Conservation (phyloP, 2,797 vertebrate species). For the Malurus leucopterus region DNA sequence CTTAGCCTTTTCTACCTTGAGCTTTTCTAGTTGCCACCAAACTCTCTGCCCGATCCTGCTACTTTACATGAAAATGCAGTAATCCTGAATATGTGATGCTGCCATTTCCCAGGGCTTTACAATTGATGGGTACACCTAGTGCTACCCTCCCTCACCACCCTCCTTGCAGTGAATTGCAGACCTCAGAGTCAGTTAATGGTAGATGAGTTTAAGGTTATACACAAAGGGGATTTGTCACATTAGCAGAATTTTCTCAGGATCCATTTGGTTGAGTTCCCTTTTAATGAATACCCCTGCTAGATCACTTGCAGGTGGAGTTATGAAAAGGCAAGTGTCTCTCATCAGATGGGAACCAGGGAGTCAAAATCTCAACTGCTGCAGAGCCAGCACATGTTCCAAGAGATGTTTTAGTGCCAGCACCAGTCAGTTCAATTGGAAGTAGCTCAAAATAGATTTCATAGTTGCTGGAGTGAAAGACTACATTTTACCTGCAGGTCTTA, state of each 20-base stretch:
- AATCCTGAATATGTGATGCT: conserved; percentile 40
- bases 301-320: conserved; percentile 36
- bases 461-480: not conserved
- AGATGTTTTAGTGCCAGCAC: conserved; percentile 17
- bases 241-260: conserved; percentile 52
- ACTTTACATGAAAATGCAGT: conserved; percentile 3
- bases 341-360: conserved; percentile 10
- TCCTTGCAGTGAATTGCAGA: conserved; percentile 41
- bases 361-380: conserved; percentile 52
- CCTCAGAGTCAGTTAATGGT: conserved; percentile 56
- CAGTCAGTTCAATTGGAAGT: conserved; percentile 52
- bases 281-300: conserved; percentile 53
- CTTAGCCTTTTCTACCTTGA: not conserved
- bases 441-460: conserved; percentile 43
- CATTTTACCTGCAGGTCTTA: not conserved
- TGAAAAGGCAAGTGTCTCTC: conserved; percentile 27
- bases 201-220: conserved; percentile 52
- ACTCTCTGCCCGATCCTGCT: not conserved
- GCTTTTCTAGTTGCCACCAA: not conserved
- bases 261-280: conserved; percentile 52
- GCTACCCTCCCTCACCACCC: not conserved
- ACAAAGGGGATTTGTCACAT: conserved; percentile 41
- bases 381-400: conserved; percentile 19
- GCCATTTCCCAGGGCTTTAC: conserved; percentile 42
- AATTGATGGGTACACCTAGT: conserved; percentile 14